These are phyloP conservation scores for Bujurquina vittata DNA, from an alignment of 2,113 vertebrate genomes.

Conservation along the genomic window DNA sequence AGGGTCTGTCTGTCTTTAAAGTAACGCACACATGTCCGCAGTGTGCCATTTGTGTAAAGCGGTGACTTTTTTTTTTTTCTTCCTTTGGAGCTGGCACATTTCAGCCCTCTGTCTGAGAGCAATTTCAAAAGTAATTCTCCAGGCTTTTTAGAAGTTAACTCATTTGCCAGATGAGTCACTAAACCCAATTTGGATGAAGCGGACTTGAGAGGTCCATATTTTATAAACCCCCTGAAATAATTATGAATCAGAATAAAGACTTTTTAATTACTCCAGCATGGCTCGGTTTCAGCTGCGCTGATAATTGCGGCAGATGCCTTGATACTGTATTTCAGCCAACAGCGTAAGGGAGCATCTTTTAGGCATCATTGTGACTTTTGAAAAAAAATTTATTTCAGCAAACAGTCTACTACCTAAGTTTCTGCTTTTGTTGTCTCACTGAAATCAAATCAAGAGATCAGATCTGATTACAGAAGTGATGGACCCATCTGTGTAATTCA, in stretches of 20 bases:
- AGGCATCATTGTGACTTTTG: background rate
- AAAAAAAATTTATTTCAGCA: background rate
- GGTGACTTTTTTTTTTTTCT: background rate
- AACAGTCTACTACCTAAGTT: constrained; percentile 13
- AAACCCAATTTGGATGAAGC: constrained; percentile 48
- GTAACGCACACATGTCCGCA: background rate
- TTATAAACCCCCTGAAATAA: constrained; percentile 56
- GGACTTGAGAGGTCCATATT: constrained; percentile 44
- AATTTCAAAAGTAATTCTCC: constrained; percentile 10
- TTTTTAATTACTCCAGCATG: constrained; percentile 55
- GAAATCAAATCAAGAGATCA: constrained; percentile 27
- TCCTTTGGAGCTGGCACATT: background rate
- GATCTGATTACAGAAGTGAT: constrained; percentile 18
- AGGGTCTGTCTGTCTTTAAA: constrained; percentile 2
- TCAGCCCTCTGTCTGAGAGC: background rate
- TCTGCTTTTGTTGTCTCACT: constrained; percentile 35
- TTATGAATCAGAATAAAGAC: constrained; percentile 52
- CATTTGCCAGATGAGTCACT: constrained; percentile 43
- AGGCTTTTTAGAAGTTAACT: constrained; percentile 32
- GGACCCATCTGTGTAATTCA: constrained; percentile 15
- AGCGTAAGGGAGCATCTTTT: constrained; percentile 22
- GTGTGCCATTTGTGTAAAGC: constrained; percentile 21
- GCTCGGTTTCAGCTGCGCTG: constrained; percentile 12
- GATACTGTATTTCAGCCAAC: constrained; percentile 15
- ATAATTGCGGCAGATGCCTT: constrained; percentile 29